These are phyloP conservation scores for Hypotaenidia okinawae DNA, from an alignment of 2,797 vertebrate genomes.

Conservation along the genomic window DNA sequence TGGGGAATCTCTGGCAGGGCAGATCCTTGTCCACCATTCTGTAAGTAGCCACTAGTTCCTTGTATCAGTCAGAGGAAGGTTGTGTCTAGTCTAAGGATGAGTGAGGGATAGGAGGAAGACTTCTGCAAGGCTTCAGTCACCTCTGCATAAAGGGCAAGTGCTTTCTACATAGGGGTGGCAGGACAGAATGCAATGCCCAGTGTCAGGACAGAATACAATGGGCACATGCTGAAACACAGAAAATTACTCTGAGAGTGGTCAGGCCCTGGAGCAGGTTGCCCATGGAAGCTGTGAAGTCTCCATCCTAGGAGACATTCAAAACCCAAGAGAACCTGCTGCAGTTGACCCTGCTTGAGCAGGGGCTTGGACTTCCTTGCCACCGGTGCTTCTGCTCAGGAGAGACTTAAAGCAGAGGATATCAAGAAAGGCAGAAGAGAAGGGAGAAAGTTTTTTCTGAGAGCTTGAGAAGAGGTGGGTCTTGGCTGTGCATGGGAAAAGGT, in stretches of 20 bases:
- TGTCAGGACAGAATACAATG: neutral
- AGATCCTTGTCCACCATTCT: accelerated
- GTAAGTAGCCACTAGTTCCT: neutral
- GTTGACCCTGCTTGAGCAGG: neutral
- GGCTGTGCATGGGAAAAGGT: neutral
- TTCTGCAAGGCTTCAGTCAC: neutral
- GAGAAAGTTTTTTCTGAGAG: neutral
- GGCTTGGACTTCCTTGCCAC: neutral
- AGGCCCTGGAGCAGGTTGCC: neutral
- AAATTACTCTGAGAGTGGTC: neutral
- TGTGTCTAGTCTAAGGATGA: neutral
- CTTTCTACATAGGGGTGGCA: neutral
- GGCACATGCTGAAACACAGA: neutral
- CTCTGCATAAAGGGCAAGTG: neutral
- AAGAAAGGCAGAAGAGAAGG: neutral
- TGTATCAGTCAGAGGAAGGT: neutral
- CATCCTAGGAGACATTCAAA: neutral
- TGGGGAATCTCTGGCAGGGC: neutral
- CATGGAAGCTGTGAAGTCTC: neutral
- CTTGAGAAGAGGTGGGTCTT: neutral
- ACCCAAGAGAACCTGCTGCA: neutral
- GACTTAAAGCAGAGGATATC: neutral
- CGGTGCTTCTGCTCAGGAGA: neutral
- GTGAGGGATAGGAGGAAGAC: neutral
- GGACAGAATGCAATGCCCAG: neutral